phyloP scores from a whole-genome alignment of 92 coral and sea anemone genomes.

The Zoanthus sociatus region DNA sequence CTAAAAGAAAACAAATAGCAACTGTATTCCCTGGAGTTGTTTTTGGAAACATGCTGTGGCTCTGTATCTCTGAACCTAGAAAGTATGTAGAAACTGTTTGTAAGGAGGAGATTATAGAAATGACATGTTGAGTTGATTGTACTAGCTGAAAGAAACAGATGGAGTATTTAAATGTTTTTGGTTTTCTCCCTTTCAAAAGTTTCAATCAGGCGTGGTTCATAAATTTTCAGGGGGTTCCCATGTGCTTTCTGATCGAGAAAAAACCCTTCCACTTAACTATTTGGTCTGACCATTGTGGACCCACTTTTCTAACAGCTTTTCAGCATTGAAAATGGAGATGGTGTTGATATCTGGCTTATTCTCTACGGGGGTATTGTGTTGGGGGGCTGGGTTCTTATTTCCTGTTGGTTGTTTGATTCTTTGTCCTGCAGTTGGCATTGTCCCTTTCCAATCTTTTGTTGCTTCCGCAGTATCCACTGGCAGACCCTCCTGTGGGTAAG shows the following conservation, averaged over 20 bases:
- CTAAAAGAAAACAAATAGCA: neutral
- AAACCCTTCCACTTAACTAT: neutral
- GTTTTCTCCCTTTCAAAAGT: neutral
- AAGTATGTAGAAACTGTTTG: neutral
- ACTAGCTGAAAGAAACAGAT: too few relatives aligned
- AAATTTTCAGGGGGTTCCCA: slow-evolving; percentile 17
- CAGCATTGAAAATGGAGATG: neutral
- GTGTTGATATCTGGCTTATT: neutral
- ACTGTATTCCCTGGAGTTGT: neutral
- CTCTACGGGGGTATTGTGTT: neutral
- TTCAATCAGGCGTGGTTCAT: neutral
- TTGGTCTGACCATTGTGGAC: neutral
- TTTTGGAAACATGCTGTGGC: neutral
- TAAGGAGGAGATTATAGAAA: too few relatives aligned
- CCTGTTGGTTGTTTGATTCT: too few relatives aligned
- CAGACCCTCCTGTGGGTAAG: too few relatives aligned
- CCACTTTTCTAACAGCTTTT: neutral
- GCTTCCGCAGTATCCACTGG: too few relatives aligned
- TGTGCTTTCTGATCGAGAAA: neutral
- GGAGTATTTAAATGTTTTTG: too few relatives aligned
- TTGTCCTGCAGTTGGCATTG: too few relatives aligned
- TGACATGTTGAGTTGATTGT: too few relatives aligned
- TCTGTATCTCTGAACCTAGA: neutral
- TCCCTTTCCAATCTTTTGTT: too few relatives aligned
- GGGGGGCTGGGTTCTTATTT: too few relatives aligned